Percentiles rank a stretch among this genome's conserved stretches.
Conservation (phyloP, 2,797 vertebrate genomes). For the Aeoliscus strigatus region DNA sequence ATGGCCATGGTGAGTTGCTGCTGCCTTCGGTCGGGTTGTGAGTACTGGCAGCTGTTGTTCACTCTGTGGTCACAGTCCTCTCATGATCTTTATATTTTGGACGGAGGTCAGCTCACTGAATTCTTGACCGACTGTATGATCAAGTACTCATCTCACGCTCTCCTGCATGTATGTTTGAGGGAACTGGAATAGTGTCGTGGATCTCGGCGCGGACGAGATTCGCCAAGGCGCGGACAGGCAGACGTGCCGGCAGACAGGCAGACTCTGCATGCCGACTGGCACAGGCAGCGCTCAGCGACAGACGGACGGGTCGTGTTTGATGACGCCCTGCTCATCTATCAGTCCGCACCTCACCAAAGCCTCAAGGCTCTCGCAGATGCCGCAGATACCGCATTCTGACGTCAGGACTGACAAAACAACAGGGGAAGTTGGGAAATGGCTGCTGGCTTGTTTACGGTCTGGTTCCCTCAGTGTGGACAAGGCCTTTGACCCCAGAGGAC, state of each 20-base stretch:
- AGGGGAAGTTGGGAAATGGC: conserved; percentile 42
- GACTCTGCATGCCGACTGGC: conserved; percentile 54
- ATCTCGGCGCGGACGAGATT: conserved; percentile 35
- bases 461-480: conserved; percentile 43
- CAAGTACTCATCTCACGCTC: no score
- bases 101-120: no score
- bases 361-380: conserved; percentile 54
- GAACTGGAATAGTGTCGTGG: no score
- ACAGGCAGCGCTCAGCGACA: conserved; percentile 36
- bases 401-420: conserved; percentile 47
- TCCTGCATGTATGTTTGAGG: no score
- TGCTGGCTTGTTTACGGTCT: conserved; percentile 57
- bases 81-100: no score
- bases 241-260: conserved; percentile 28
- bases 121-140: no score
- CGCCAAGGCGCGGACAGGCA: conserved; percentile 40
- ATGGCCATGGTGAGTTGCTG: conserved; percentile 22
- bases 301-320: conserved; percentile 45
- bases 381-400: conserved; percentile 47
- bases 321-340: conserved; percentile 64
- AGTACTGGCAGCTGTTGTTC: conserved; percentile 34
- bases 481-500: conserved; percentile 61
- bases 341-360: conserved; percentile 55
- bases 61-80: conserved; percentile 7
- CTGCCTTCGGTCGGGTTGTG: conserved; percentile 21